Evolutionary conservation across 2,113 vertebrate species (phyloP), one percentile per base, ranked within the genome.

Genomic region (Columba janthina): DNA sequence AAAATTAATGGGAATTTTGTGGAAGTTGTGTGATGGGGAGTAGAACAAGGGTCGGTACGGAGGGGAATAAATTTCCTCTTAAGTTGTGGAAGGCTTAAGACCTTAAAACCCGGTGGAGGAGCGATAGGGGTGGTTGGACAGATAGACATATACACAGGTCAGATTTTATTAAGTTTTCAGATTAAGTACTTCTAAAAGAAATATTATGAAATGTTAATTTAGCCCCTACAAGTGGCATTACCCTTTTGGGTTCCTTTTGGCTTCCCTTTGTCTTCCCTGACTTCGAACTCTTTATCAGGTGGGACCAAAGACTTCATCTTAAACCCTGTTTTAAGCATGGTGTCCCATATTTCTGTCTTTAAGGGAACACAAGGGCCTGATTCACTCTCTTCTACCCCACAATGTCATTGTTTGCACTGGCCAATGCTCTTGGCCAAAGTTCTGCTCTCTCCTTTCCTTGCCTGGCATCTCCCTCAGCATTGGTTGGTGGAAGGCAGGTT

Each of bases 161-260:
- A 69, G 29, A 61, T 61, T 79, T 91, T n/a, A 62, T 6, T 18
- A 56, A 7, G 42, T 83, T 13, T 51, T 77, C 46, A 22, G 10
- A 54, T 40, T 3, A 64, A 64, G 2, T 8, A 1, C 12, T 79
- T 75, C 22, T 29, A 25, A 76, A 64, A 83, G 17, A 61, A 85
- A 40, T 8, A 5, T 0, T 60, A 38, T 31, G 5, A 83, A 75
- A 76, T 57, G 31, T 31, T 82, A 3, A 48, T 61, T 85, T 70
- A 42, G 9, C 2, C 13, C 19, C 6, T 1, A 1, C 7, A 36
- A 67, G 8, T 1, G 16, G 0, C 0, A 0, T 3, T 40, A n/a
- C 7, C 7, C 10, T 56, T 75, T 50, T 7, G 25, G 40, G 14
- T 46, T 85, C 48, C 31, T 82, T 72, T 48, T 10, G 21, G 1